Conservation (phyloP, 23 tunicate genomes). For the Styela clava region DNA sequence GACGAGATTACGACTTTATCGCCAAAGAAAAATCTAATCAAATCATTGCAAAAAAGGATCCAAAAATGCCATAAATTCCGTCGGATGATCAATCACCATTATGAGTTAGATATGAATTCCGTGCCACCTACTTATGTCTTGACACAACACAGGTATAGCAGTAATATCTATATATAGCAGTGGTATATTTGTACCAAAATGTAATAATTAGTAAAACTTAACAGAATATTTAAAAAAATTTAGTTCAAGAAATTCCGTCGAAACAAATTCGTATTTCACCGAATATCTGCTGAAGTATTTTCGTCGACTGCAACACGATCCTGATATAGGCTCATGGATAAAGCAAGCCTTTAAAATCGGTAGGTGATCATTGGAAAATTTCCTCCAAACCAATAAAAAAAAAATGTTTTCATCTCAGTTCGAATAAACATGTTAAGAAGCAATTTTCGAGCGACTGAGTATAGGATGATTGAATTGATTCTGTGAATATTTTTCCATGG, state of each 20-base stretch:
- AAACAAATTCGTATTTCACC: neutral
- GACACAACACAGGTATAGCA: neutral
- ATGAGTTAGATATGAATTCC: constrained; percentile 6
- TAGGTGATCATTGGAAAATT: too few species aligned
- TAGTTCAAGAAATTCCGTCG: neutral
- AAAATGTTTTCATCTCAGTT: too few species aligned
- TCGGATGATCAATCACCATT: neutral
- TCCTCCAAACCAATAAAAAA: too few species aligned
- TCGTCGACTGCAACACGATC: neutral
- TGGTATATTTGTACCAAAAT: neutral
- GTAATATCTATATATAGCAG: too few species aligned
- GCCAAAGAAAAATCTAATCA: too few species aligned
- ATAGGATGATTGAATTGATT: too few species aligned
- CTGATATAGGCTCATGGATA: neutral
- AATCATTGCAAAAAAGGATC: neutral
- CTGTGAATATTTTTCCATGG: too few species aligned
- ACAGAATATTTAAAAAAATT: neutral
- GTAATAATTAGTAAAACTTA: neutral
- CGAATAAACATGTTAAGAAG: too few species aligned
- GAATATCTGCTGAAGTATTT: neutral
- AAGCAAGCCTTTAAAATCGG: neutral
- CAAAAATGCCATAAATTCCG: neutral
- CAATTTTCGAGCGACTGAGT: too few species aligned
- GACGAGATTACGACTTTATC: too few species aligned
- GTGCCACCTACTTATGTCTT: neutral